Evolutionary conservation across 2,113 vertebrate genomes (phyloP).

Genomic region (Aplodontia rufa): DNA sequence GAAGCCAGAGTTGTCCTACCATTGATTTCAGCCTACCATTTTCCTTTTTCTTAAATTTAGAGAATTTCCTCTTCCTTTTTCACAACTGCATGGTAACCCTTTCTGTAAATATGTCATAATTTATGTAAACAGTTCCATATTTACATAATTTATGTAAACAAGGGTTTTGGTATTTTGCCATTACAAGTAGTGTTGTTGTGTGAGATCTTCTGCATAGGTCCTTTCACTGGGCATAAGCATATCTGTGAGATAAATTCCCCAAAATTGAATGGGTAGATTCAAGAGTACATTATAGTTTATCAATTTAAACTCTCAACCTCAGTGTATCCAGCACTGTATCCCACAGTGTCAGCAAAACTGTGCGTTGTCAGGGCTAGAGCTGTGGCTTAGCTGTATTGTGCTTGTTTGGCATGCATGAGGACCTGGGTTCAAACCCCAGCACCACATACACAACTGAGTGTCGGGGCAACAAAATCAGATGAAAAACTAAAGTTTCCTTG

Average conservation of each 20-base stretch:
- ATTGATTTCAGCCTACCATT: neutral
- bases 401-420: no score
- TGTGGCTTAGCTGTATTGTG: no score
- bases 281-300: neutral
- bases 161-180: neutral
- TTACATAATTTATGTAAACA: slow-evolving; percentile 8
- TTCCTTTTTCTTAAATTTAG: slow-evolving; percentile 5
- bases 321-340: neutral
- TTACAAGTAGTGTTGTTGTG: neutral
- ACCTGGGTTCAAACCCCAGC: no score
- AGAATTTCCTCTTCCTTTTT: neutral
- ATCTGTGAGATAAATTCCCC: neutral
- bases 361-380: neutral
- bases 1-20: neutral
- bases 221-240: neutral
- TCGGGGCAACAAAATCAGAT: no score
- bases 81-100: neutral
- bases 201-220: neutral
- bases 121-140: slow-evolving; percentile 8
- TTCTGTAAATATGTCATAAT: neutral
- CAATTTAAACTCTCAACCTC: neutral
- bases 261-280: neutral
- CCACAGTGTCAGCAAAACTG: neutral
- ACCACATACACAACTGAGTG: no score
- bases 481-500: no score